Evolutionary conservation across 2,113 vertebrate genomes (phyloP).

Genomic region (Capreolus pygargus): DNA sequence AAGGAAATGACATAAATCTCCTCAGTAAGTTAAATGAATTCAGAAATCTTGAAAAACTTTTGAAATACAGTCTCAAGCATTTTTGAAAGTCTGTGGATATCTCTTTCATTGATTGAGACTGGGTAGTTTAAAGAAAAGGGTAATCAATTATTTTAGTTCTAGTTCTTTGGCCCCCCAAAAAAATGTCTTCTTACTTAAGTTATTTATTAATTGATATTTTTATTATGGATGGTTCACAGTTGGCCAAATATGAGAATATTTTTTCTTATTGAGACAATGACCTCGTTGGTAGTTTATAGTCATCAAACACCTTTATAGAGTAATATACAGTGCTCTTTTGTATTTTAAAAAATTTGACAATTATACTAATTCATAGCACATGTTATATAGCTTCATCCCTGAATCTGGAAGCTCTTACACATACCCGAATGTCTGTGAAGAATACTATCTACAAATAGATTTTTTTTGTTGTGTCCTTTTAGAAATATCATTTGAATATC

Average conservation of each 20-base stretch:
- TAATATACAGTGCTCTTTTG: background rate
- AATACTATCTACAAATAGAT: background rate
- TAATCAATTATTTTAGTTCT: background rate
- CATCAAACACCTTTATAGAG: background rate
- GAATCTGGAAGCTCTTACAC: background rate
- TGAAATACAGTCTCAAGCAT: background rate
- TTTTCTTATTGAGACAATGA: background rate
- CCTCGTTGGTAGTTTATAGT: background rate
- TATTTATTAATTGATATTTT: background rate
- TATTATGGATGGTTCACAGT: background rate
- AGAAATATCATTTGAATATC: background rate
- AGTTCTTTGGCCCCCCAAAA: background rate
- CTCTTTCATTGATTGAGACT: background rate
- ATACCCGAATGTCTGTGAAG: background rate
- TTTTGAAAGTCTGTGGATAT: background rate
- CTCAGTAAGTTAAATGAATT: background rate
- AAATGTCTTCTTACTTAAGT: background rate
- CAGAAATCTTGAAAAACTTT: background rate
- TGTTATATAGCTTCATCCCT: background rate
- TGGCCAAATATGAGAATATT: background rate
- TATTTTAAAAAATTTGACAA: background rate
- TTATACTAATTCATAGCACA: background rate
- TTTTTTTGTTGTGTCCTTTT: background rate
- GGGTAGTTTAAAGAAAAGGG: background rate
- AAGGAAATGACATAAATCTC: background rate